Evolutionary conservation across 2,113 vertebrate genomes (phyloP).

Genomic region (Chaetops frenatus): DNA sequence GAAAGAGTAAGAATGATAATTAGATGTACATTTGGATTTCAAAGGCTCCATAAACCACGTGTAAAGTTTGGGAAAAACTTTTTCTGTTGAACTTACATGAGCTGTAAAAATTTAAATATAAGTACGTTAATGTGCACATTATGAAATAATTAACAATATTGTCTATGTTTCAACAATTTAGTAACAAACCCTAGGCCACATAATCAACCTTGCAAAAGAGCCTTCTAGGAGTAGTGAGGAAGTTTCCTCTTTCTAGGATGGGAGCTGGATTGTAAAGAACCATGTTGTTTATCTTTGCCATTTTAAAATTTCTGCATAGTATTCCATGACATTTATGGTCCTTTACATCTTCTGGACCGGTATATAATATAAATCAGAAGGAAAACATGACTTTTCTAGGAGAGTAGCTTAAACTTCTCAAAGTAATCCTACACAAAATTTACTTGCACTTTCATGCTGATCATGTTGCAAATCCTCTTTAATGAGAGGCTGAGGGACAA

Average conservation of each 20-base stretch:
- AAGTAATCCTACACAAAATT: background rate
- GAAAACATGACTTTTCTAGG: background rate
- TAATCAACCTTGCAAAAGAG: background rate
- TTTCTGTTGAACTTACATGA: background rate
- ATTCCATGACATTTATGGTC: background rate
- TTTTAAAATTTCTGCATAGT: background rate
- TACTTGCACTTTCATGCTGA: background rate
- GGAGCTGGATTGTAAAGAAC: background rate
- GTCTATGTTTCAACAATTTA: background rate
- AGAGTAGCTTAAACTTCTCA: background rate
- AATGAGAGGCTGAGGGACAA: background rate
- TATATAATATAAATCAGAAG: background rate
- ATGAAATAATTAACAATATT: background rate
- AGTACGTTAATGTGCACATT: background rate
- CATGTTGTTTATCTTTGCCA: background rate
- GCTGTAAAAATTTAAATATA: background rate
- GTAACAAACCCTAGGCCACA: background rate
- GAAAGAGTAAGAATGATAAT: background rate
- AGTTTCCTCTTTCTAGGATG: background rate
- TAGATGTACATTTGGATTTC: background rate
- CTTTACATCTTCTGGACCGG: background rate
- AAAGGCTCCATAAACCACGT: background rate
- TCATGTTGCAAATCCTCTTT: background rate
- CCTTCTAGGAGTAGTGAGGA: background rate
- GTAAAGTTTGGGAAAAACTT: background rate